phyloP scores from a whole-genome alignment of 2,797 vertebrate species.

The Cryptoprocta ferox region DNA sequence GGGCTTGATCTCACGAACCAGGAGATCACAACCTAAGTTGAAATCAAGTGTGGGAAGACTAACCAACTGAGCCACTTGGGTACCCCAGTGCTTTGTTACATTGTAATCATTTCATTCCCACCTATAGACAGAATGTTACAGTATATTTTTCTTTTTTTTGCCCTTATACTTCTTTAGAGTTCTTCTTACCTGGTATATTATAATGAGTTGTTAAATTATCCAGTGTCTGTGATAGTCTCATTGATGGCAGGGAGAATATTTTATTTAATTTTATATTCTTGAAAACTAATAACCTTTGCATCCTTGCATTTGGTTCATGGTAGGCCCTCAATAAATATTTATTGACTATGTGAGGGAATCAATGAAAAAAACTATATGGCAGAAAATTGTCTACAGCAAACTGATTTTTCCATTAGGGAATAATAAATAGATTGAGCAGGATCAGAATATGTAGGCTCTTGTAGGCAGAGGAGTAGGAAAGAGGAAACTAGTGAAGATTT shows the following conservation, averaged over 20 bases:
- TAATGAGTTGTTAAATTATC: background rate
- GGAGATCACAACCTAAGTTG: too few relatives aligned
- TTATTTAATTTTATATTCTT: constrained; percentile 1
- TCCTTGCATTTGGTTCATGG: background rate
- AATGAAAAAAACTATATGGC: background rate
- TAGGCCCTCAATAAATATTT: background rate
- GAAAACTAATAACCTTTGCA: background rate
- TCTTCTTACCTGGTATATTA: background rate
- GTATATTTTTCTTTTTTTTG: background rate
- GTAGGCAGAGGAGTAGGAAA: background rate
- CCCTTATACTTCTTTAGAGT: background rate
- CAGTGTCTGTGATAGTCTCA: background rate
- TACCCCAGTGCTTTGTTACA: background rate
- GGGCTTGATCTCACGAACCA: too few relatives aligned
- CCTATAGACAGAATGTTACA: background rate
- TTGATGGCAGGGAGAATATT: background rate
- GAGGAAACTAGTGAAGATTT: background rate
- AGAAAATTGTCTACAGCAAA: constrained; percentile 14
- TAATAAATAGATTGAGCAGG: background rate
- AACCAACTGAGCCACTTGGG: too few relatives aligned
- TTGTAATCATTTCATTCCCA: background rate
- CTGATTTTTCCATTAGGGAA: background rate
- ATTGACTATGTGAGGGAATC: background rate
- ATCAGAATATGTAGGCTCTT: background rate
- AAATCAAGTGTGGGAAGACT: too few relatives aligned